Conservation (phyloP, 2,113 vertebrate genomes). For the Andinoacara biseriatus region DNA sequence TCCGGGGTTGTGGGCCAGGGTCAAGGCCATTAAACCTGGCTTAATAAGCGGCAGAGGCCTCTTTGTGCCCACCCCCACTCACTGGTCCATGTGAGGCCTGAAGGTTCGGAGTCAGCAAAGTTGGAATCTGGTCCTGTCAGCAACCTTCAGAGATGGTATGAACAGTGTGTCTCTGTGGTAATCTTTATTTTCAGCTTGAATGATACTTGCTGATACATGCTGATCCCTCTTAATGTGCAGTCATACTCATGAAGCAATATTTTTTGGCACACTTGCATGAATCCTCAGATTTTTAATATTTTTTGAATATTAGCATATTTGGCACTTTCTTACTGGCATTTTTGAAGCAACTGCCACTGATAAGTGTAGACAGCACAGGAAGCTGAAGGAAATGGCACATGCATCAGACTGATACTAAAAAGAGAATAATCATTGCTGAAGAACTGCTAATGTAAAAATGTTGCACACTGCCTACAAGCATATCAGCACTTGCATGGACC, state of each 20-base stretch:
- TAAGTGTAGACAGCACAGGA: neutral
- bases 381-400: neutral
- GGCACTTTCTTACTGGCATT: neutral
- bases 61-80: neutral
- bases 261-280: neutral
- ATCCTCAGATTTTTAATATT: neutral
- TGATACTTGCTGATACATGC: slow-evolving; percentile 28
- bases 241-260: neutral
- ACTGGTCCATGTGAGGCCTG: slow-evolving; percentile 36
- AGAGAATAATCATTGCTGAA: neutral
- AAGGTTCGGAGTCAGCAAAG: slow-evolving; percentile 67
- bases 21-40: slow-evolving; percentile 69
- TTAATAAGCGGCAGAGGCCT: slow-evolving; percentile 64
- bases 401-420: neutral
- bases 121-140: slow-evolving; percentile 54
- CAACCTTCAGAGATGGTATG: slow-evolving; percentile 35
- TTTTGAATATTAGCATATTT: neutral
- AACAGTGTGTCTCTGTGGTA: slow-evolving; percentile 11
- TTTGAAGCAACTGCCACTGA: neutral
- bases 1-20: slow-evolving; percentile 39
- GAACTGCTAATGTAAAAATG: neutral
- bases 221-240: slow-evolving; percentile 10
- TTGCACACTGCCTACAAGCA: neutral
- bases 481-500: neutral
- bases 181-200: slow-evolving; percentile 31